Evolutionary conservation across 92 coral and sea anemone genomes (phyloP).

Genomic region (Paramuricea clavata): DNA sequence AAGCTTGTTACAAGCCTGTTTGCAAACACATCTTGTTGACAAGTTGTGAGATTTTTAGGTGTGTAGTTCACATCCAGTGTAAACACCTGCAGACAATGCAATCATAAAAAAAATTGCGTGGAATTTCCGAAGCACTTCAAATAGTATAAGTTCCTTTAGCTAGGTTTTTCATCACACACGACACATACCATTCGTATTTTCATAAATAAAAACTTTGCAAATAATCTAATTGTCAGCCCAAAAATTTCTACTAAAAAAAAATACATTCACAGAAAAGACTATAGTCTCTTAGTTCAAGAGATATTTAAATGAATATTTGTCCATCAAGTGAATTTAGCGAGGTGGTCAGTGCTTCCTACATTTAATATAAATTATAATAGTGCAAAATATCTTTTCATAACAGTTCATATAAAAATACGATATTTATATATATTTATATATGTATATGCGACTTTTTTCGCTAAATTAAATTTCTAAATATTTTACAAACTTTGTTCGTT

Average conservation of each 20-base stretch:
- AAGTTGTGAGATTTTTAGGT: no score
- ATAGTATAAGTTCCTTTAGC: no score
- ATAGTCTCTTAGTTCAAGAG: neutral
- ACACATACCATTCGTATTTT: neutral
- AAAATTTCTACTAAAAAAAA: conserved; percentile 7
- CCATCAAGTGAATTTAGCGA: neutral
- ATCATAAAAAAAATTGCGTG: no score
- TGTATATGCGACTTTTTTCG: neutral
- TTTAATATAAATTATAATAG: conserved; percentile 25
- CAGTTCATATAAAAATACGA: conserved; percentile 51
- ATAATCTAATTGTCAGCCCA: conserved; percentile 18
- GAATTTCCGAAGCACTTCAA: no score
- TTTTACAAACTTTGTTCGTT: conserved; percentile 27
- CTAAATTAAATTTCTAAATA: conserved; percentile 8
- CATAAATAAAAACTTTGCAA: conserved; percentile 32
- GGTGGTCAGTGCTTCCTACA: conserved; percentile 4
- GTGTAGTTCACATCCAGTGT: no score
- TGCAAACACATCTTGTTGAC: no score
- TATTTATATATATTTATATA: conserved; percentile 41
- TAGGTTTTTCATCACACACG: neutral
- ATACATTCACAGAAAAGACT: conserved; percentile 1
- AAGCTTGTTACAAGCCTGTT: no score
- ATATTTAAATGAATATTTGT: neutral
- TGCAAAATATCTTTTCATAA: neutral
- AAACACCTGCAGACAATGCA: no score